Evolutionary conservation across 1,140 invertebrate genomes (phyloP), one percentile per base, ranked within the genome.

Genomic region (Drosophila ogumai): DNA sequence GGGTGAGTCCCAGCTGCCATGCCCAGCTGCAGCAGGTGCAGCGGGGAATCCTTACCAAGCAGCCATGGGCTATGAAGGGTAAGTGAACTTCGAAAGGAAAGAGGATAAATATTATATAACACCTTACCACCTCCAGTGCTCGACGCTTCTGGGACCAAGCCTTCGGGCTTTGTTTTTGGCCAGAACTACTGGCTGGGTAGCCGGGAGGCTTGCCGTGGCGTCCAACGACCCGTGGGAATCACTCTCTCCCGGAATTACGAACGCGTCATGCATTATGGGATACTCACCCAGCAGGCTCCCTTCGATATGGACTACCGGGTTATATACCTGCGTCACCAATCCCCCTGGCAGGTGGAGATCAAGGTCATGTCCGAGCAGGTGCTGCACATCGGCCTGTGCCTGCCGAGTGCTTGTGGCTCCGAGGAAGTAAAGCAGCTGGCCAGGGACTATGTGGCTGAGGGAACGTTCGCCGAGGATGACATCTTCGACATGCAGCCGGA

Each of bases 61-160:
- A 92, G 46, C 81, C 91, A 17, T 93, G 92, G 92, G 92, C 92
- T 10, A 92, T 93, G 46, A 93, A 92, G 76, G 91, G 92, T 92
- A 41, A 72, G 87, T 66, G 47, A 22, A 5, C 10, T 12, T 10
- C 12, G 9, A 12, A 15, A 32, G 34, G 32, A 1, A 7, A 7
- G 2, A 15, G 43, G 15, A 44, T 55, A 36, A 19, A 7, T 17
- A n/a, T 25, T 49, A 36, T 22, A 25, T 25, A 2, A 36, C 13
- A 13, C 22, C 8, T 6, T 36, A 2, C 6, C 19, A 0, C 19
- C 44, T 71, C 8, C 56, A 93, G 92, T 82, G 9, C 76, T 93
- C 6, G 92, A 93, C 64, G 90, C 92, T 6, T 93, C 92, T 3
- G 92, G 90, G 6, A 78, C 61, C 1, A 91, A 91, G 36, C 72